These are phyloP conservation scores for Hyalella azteca DNA, from an alignment of 2,888 invertebrate species.

Conservation along the genomic window DNA sequence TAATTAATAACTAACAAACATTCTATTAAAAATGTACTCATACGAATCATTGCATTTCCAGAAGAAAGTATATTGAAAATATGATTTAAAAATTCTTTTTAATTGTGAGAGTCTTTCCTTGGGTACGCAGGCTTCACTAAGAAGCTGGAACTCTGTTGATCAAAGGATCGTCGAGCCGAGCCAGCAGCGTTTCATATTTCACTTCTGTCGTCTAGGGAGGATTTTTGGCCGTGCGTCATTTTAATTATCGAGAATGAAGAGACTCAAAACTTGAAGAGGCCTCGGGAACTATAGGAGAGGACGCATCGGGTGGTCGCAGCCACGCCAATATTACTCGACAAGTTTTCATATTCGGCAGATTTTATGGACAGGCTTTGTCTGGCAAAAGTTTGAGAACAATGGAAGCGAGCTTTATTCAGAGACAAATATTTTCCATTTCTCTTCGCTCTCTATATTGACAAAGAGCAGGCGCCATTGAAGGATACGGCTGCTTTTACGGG, in stretches of 20 bases:
- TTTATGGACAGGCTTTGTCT: constrained; percentile 33
- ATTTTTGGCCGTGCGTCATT: constrained; percentile 13
- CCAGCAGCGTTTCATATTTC: constrained; percentile 17
- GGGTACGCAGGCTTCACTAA: too few relatives aligned
- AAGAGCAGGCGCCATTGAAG: constrained; percentile 14
- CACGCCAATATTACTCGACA: constrained; percentile 21
- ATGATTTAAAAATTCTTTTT: too few relatives aligned
- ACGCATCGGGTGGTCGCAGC: constrained; percentile 12
- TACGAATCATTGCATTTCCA: too few relatives aligned
- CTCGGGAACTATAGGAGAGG: not conserved
- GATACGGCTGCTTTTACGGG: not conserved
- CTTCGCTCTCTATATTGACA: constrained; percentile 20
- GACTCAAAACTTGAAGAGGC: constrained; percentile 7
- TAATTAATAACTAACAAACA: too few relatives aligned
- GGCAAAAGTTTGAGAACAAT: constrained; percentile 30
- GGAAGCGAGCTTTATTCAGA: constrained; percentile 7
- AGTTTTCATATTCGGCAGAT: constrained; percentile 37
- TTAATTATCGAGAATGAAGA: constrained; percentile 31
- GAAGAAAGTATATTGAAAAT: too few relatives aligned
- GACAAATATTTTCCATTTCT: constrained; percentile 21
- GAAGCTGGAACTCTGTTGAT: not conserved
- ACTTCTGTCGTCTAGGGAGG: not conserved
- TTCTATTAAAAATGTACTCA: too few relatives aligned
- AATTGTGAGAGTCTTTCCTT: too few relatives aligned
- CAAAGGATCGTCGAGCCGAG: not conserved